Evolutionary conservation across 1,140 invertebrate species (phyloP).

Genomic region (Melipona quadrifasciata): DNA sequence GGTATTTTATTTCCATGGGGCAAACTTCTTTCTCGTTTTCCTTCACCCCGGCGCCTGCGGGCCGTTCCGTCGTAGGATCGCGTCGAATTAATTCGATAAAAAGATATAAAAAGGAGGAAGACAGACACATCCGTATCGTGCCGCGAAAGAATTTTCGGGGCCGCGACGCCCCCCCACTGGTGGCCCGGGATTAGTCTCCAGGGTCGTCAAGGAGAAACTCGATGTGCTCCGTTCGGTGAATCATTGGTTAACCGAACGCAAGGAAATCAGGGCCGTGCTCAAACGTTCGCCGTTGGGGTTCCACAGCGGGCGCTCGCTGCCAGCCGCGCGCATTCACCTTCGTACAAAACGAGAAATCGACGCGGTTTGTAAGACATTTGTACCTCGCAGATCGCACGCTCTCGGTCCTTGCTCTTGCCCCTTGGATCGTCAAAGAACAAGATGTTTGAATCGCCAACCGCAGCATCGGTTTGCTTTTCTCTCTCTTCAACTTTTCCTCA

Average conservation of each 20-base stretch:
- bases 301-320: slow-evolving; percentile 74
- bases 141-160: slow-evolving; percentile 71
- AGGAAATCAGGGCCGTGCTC: slow-evolving; percentile 70
- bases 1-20: slow-evolving; percentile 44
- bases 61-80: slow-evolving; percentile 36
- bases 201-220: slow-evolving; percentile 56
- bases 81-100: slow-evolving; percentile 69
- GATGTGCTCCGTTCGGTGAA: slow-evolving; percentile 64
- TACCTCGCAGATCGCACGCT: slow-evolving; percentile 65
- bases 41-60: slow-evolving; percentile 52
- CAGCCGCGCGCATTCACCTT: slow-evolving; percentile 68
- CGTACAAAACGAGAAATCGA: slow-evolving; percentile 73
- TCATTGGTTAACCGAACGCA: slow-evolving; percentile 73
- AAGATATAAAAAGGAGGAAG: slow-evolving; percentile 22
- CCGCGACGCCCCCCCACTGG: slow-evolving; percentile 68
- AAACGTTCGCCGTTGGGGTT: slow-evolving; percentile 75
- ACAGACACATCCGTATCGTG: slow-evolving; percentile 69
- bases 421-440: slow-evolving; percentile 1
- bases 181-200: slow-evolving; percentile 65
- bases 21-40: slow-evolving; percentile 48
- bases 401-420: slow-evolving; percentile 55
- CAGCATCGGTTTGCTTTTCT: too few relatives aligned
- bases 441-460: neutral
- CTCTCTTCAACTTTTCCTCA: neutral
- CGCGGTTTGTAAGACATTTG: slow-evolving; percentile 79